Evolutionary conservation across 2,797 vertebrate species (phyloP).

Genomic region (Enteromius thamalakanensis): DNA sequence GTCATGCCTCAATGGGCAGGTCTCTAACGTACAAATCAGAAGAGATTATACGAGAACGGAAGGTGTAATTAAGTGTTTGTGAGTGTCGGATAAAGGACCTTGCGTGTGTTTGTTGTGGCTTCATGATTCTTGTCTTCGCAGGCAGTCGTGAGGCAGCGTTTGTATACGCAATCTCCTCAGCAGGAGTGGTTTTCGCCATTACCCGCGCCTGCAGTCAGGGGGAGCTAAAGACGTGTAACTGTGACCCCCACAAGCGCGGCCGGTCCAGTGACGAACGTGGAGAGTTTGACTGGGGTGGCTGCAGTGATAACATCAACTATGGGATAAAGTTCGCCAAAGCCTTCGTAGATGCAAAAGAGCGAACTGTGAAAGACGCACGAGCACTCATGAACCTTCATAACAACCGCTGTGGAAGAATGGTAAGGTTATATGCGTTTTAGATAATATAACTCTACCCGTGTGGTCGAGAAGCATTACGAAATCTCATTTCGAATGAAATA

Average conservation of each 20-base stretch:
- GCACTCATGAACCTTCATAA: constrained; percentile 98
- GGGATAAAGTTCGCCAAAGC: constrained; percentile 94
- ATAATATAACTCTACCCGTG: background rate
- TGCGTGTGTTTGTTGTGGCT: constrained; percentile 16
- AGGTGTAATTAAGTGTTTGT: constrained; percentile 39
- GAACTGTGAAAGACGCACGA: constrained; percentile 90
- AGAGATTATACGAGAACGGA: constrained; percentile 44
- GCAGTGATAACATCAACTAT: constrained; percentile 97
- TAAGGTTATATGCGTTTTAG: constrained; percentile 65
- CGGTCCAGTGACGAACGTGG: constrained; percentile 85
- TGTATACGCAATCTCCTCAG: constrained; percentile 96
- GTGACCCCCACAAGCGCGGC: constrained; percentile 92
- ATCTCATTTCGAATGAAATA: background rate
- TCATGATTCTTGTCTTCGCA: constrained; percentile 61
- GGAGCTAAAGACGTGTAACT: constrained; percentile 91
- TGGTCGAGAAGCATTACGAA: background rate
- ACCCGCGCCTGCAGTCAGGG: constrained; percentile 96
- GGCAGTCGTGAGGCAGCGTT: constrained; percentile 97
- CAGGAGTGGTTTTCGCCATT: constrained; percentile 95
- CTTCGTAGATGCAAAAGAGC: constrained; percentile 97
- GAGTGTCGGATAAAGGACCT: constrained; percentile 32
- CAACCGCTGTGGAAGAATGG: constrained; percentile 96
- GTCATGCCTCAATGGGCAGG: constrained; percentile 33
- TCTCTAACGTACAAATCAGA: constrained; percentile 38
- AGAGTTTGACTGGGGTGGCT: constrained; percentile 97